These are phyloP conservation scores for Porites divaricata DNA, from an alignment of 92 coral and sea anemone genomes.

Conservation along the genomic window DNA sequence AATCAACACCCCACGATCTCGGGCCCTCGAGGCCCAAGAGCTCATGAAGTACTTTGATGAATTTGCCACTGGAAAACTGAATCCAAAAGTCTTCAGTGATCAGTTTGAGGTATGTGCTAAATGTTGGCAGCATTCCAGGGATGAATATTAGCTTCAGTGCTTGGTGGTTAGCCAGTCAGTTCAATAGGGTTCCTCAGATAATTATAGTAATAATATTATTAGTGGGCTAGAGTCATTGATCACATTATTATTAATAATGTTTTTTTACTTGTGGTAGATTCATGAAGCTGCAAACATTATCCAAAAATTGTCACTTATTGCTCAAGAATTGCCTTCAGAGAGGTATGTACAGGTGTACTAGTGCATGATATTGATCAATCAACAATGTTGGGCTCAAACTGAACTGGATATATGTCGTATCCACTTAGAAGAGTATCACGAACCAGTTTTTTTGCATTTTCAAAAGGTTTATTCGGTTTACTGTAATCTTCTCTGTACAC, in stretches of 20 bases:
- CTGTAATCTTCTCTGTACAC: too few species aligned
- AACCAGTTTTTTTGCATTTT: not conserved
- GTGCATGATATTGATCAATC: not conserved
- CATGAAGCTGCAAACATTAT: slow-evolving; percentile 98
- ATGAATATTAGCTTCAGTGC: too few species aligned
- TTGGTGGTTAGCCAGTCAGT: too few species aligned
- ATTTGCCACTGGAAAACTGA: slow-evolving; percentile 75
- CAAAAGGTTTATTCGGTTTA: too few species aligned
- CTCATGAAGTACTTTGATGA: slow-evolving; percentile 97
- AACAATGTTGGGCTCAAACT: not conserved
- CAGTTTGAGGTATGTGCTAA: slow-evolving; percentile 63
- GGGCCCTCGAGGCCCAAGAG: slow-evolving; percentile 96
- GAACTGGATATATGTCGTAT: too few species aligned
- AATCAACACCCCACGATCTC: slow-evolving; percentile 91
- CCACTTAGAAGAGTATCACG: too few species aligned
- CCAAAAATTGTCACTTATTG: slow-evolving; percentile 90
- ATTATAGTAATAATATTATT: too few species aligned
- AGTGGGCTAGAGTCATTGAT: too few species aligned
- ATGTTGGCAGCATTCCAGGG: not conserved
- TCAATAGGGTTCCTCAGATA: too few species aligned
- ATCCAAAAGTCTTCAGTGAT: slow-evolving; percentile 78
- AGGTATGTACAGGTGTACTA: slow-evolving; percentile 48
- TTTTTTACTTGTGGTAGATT: slow-evolving; percentile 55
- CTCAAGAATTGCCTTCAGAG: slow-evolving; percentile 93
- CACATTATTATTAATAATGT: not conserved